Evolutionary conservation across 2,888 invertebrate species (phyloP).

Genomic region (Limulus polyphemus): DNA sequence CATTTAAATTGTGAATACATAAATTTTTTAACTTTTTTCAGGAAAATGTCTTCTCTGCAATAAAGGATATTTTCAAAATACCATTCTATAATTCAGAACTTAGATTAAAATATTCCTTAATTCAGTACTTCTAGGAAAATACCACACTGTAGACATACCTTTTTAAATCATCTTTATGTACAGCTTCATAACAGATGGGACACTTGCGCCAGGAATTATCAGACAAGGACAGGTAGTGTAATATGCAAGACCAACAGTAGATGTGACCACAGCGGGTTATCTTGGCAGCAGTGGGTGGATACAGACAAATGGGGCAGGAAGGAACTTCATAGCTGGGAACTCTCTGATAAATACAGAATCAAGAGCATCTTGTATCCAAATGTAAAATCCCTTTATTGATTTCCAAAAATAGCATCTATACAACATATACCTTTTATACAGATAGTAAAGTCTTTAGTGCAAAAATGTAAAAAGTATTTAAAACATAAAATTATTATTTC

Average conservation of each 20-base stretch:
- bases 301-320: slow-evolving; percentile 84
- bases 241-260: slow-evolving; percentile 88
- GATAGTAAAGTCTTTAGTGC: neutral
- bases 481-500: no score
- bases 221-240: slow-evolving; percentile 76
- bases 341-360: slow-evolving; percentile 14
- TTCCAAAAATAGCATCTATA: neutral
- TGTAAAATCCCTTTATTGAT: neutral
- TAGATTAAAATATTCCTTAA: no score
- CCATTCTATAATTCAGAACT: no score
- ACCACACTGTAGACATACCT: slow-evolving; percentile 42
- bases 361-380: neutral
- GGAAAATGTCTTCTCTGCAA: no score
- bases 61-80: no score
- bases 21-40: no score
- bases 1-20: no score
- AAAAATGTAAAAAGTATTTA: neutral
- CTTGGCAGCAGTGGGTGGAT: slow-evolving; percentile 71
- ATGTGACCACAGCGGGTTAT: slow-evolving; percentile 90
- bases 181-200: slow-evolving; percentile 78
- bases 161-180: slow-evolving; percentile 69
- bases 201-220: slow-evolving; percentile 73
- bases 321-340: slow-evolving; percentile 38
- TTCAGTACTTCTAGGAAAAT: no score
- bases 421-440: neutral